Evolutionary conservation across 1,140 invertebrate species (phyloP).

Genomic region (Sminthurides bifidus): DNA sequence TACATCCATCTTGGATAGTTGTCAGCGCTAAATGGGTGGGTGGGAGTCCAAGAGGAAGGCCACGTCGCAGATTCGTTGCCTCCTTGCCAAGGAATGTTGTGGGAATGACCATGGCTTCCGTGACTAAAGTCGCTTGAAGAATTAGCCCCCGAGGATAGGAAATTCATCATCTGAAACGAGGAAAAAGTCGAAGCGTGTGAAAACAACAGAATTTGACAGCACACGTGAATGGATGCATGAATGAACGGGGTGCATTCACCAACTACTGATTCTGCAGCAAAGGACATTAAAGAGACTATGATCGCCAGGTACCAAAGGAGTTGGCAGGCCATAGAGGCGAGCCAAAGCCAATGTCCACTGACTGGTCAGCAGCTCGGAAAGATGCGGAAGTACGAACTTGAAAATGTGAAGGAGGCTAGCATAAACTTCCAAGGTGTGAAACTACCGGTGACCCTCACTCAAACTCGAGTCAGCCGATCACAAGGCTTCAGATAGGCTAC

Average conservation of each 20-base stretch:
- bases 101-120: constrained; percentile 1
- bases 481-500: neutral
- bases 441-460: neutral
- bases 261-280: neutral
- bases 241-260: neutral
- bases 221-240: neutral
- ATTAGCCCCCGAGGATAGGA: constrained; percentile 10
- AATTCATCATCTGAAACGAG: constrained; percentile 27
- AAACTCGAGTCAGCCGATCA: neutral
- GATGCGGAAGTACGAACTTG: neutral
- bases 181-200: neutral
- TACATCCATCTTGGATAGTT: constrained; percentile 31
- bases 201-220: neutral
- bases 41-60: constrained; percentile 27
- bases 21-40: constrained; percentile 29
- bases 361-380: neutral
- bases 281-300: neutral
- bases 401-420: neutral
- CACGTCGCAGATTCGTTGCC: constrained; percentile 12
- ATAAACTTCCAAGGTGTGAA: neutral
- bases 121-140: constrained; percentile 3
- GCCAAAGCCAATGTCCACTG: neutral
- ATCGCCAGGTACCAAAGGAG: neutral
- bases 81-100: constrained; percentile 13
- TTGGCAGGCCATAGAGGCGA: neutral